A percentile compares a stretch with the other conserved stretches of the same genome.
Conservation (phyloP, 2,113 vertebrate species). For the Tiliqua scincoides region DNA sequence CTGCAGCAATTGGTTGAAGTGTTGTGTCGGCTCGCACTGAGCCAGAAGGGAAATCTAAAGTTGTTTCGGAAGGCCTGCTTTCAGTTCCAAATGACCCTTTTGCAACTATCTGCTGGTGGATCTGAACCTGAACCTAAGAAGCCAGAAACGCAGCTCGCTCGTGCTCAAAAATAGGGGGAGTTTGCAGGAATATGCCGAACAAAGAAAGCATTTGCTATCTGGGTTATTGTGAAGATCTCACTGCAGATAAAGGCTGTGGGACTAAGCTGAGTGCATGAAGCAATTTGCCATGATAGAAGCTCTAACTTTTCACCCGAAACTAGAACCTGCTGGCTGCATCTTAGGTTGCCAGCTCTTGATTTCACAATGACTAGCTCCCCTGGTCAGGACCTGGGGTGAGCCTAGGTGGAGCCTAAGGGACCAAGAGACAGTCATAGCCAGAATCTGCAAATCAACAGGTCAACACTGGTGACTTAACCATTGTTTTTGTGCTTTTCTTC, state of each 20-base stretch:
- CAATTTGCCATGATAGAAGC: neutral
- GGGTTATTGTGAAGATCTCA: neutral
- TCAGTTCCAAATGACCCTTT: neutral
- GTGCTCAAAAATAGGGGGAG: neutral
- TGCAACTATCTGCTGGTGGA: neutral
- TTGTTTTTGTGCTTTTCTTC: too few species aligned
- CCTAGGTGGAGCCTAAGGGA: neutral
- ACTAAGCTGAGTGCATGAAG: neutral
- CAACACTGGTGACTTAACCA: too few species aligned
- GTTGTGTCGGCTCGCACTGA: neutral
- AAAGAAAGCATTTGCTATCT: neutral
- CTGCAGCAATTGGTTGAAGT: neutral
- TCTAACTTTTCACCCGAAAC: neutral
- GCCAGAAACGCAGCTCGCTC: neutral
- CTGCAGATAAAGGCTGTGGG: neutral
- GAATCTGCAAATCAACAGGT: too few species aligned
- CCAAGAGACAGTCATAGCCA: neutral
- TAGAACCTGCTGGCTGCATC: neutral
- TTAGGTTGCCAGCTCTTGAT: neutral
- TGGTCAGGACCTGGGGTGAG: neutral
- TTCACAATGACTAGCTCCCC: neutral
- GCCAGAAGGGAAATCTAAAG: neutral
- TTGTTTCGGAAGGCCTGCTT: neutral
- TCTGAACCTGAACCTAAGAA: neutral
- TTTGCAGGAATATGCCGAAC: neutral